Evolutionary conservation across 2,888 invertebrate genomes (phyloP).

Genomic region (Gordius sp.): DNA sequence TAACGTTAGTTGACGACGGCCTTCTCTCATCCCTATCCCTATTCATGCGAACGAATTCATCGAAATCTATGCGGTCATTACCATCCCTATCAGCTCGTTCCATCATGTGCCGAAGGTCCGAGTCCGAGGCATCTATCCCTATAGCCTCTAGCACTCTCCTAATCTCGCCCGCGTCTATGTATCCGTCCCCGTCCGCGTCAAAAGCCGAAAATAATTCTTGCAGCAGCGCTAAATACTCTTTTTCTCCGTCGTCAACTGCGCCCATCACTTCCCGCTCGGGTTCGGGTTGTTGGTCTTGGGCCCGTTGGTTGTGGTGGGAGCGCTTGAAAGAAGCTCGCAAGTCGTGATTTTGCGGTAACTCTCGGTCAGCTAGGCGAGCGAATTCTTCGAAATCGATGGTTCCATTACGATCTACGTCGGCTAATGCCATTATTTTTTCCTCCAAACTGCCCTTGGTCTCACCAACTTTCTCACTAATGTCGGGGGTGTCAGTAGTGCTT

Average conservation of each 20-base stretch:
- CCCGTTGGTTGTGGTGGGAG: too few species aligned
- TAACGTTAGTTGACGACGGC: background rate
- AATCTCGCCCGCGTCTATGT: background rate
- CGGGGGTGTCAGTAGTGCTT: too few species aligned
- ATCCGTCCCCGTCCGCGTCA: slow-evolving; percentile 10
- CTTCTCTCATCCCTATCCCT: background rate
- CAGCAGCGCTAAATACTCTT: slow-evolving; percentile 1
- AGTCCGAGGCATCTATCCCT: background rate
- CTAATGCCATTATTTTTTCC: slow-evolving; percentile 8
- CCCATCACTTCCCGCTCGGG: background rate
- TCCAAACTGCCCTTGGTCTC: too few species aligned
- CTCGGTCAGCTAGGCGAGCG: background rate
- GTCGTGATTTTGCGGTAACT: background rate
- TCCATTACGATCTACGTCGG: slow-evolving; percentile 19
- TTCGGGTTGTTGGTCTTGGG: background rate
- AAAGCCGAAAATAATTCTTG: background rate
- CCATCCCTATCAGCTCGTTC: slow-evolving; percentile 17
- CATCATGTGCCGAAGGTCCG: background rate
- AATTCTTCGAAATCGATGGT: slow-evolving; percentile 19
- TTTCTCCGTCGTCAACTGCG: background rate
- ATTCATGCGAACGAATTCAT: slow-evolving; percentile 10
- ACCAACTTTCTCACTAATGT: too few species aligned
- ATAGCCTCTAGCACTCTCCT: background rate
- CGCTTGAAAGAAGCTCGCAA: background rate
- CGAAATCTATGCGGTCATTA: slow-evolving; percentile 18